Percentiles rank a stretch among this genome's conserved stretches.
Conservation (phyloP, 2,888 invertebrate species). For the Drosophila cracens region DNA sequence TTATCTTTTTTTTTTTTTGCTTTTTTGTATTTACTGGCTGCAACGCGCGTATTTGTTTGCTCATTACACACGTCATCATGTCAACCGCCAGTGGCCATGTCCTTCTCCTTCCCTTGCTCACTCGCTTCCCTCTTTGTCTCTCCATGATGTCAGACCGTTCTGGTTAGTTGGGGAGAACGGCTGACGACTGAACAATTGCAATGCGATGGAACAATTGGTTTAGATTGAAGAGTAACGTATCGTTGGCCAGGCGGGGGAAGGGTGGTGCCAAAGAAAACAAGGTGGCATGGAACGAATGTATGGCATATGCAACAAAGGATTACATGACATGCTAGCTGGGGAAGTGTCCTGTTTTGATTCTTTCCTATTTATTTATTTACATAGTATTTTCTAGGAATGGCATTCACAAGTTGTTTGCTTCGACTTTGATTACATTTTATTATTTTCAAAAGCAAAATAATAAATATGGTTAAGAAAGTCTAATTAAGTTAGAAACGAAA, state of each 20-base stretch:
- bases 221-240: conserved; percentile 62
- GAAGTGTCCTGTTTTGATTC: neutral
- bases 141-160: conserved; percentile 39
- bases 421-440: conserved; percentile 31
- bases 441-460: conserved; percentile 12
- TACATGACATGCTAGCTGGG: conserved; percentile 17
- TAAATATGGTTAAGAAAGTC: conserved; percentile 12
- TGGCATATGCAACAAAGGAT: conserved; percentile 44
- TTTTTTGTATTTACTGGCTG: conserved; percentile 28
- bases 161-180: conserved; percentile 24
- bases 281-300: conserved; percentile 8
- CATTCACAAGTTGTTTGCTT: conserved; percentile 6
- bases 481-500: conserved; percentile 25
- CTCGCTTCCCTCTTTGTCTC: neutral
- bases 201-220: conserved; percentile 58
- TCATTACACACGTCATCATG: conserved; percentile 79
- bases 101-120: conserved; percentile 17
- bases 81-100: conserved; percentile 71
- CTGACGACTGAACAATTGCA: conserved; percentile 52
- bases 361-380: conserved; percentile 13
- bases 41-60: conserved; percentile 73
- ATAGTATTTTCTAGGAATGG: conserved; percentile 8
- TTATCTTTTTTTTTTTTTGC: neutral
- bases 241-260: neutral
- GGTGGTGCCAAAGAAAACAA: conserved; percentile 4